phyloP scores from a whole-genome alignment of 2,888 invertebrate genomes.

The Hanleya hanleyi region DNA sequence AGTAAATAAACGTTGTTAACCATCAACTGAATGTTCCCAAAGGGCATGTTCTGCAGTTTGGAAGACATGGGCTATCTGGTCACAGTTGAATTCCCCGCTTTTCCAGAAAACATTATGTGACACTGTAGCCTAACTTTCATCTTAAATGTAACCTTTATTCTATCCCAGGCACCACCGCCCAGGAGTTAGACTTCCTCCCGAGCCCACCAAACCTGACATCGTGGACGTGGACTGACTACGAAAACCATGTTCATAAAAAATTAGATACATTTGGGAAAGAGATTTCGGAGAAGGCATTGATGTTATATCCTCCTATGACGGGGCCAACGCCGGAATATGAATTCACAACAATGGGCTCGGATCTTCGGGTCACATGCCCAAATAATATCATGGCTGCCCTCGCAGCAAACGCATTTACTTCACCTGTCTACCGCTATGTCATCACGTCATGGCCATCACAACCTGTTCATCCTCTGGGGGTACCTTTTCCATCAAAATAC shows the following conservation, averaged over 20 bases:
- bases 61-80: too few species aligned
- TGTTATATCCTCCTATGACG: slow-evolving; percentile 43
- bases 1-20: too few species aligned
- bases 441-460: slow-evolving; percentile 52
- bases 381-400: slow-evolving; percentile 46
- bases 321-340: slow-evolving; percentile 51
- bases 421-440: slow-evolving; percentile 56
- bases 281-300: slow-evolving; percentile 40
- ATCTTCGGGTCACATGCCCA: slow-evolving; percentile 60
- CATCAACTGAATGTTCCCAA: too few species aligned
- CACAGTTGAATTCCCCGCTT: too few species aligned
- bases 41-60: too few species aligned
- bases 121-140: too few species aligned
- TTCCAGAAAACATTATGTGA: too few species aligned
- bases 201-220: slow-evolving; percentile 42
- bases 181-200: slow-evolving; percentile 57
- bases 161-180: slow-evolving; percentile 55
- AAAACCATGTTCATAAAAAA: slow-evolving; percentile 49
- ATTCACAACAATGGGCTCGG: slow-evolving; percentile 62
- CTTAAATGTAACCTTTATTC: not conserved
- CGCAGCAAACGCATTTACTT: slow-evolving; percentile 38
- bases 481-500: slow-evolving; percentile 34
- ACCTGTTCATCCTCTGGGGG: slow-evolving; percentile 41
- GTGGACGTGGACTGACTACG: slow-evolving; percentile 58
- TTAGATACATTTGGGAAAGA: slow-evolving; percentile 53